Percentiles rank a stretch among this genome's conserved stretches.
Evolutionary conservation across 2,888 invertebrate species (phyloP).

Genomic region (Drosophila anceps): DNA sequence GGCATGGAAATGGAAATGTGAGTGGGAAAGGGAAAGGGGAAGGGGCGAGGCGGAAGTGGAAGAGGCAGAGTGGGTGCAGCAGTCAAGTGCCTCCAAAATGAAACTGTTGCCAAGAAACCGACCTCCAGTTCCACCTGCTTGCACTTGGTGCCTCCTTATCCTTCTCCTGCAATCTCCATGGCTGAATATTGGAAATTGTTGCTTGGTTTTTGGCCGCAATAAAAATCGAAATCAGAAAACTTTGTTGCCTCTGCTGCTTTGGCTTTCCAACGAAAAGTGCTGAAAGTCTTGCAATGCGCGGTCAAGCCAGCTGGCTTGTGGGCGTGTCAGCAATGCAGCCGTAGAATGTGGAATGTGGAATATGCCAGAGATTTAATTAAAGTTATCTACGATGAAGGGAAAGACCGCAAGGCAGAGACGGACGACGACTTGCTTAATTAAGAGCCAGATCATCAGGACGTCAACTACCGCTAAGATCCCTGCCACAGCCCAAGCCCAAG

Average conservation of each 20-base stretch:
- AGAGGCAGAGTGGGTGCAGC: conserved; percentile 35
- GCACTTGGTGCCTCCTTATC: conserved; percentile 9
- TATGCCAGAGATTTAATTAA: conserved; percentile 68
- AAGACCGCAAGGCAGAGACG: conserved; percentile 8
- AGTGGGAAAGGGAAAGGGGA: conserved; percentile 11
- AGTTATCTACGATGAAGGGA: conserved; percentile 58
- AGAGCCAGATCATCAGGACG: conserved; percentile 46
- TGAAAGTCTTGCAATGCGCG: conserved; percentile 49
- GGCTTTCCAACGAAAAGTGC: conserved; percentile 36
- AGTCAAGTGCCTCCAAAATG: conserved; percentile 63
- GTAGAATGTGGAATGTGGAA: conserved; percentile 26
- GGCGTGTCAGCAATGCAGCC: conserved; percentile 28
- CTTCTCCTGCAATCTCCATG: conserved; percentile 47
- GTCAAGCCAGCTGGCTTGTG: conserved; percentile 33
- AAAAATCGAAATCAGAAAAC: conserved; percentile 73
- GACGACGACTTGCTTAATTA: conserved; percentile 56
- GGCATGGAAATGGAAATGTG: conserved; percentile 36
- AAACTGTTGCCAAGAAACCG: conserved; percentile 78
- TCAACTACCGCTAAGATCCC: conserved; percentile 25
- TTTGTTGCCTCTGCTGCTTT: conserved; percentile 47
- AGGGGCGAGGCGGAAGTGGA: conserved; percentile 15
- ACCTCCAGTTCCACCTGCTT: conserved; percentile 28
- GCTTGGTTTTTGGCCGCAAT: conserved; percentile 57
- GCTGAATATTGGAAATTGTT: conserved; percentile 47
- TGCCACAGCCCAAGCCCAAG: conserved; percentile 4